Percentiles rank a stretch among this genome's conserved stretches.
Evolutionary conservation across 2,113 vertebrate species (phyloP).

Genomic region (Scolopax mira): DNA sequence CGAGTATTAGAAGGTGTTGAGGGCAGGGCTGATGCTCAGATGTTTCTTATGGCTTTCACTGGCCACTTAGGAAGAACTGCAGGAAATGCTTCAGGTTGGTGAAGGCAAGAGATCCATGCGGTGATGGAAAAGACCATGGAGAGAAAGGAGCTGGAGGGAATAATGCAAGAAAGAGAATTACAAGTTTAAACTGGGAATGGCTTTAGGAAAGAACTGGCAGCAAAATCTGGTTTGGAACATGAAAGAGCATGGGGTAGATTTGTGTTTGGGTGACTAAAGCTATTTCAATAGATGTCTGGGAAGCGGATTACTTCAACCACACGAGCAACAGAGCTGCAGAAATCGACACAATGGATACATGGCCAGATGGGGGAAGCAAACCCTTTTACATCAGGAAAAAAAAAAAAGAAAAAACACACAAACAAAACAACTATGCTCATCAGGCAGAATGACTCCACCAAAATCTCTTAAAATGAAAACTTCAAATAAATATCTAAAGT

Average conservation of each 20-base stretch:
- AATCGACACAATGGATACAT: neutral
- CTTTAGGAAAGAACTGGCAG: neutral
- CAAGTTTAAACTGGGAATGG: neutral
- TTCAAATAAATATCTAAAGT: conserved; percentile 45
- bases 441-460: neutral
- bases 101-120: neutral
- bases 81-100: neutral
- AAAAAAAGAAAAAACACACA: neutral
- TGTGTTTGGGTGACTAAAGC: neutral
- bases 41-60: neutral
- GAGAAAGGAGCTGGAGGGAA: neutral
- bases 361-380: conserved; percentile 65
- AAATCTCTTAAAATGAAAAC: conserved; percentile 22
- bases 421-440: neutral
- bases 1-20: neutral
- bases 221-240: neutral
- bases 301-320: neutral
- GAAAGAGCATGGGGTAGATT: neutral
- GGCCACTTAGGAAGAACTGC: neutral
- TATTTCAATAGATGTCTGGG: neutral
- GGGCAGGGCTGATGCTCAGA: neutral
- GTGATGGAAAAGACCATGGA: neutral
- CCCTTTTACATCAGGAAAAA: conserved; percentile 1
- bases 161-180: neutral
- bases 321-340: neutral